Base-by-base conservation (phyloP, 2,888 invertebrate species). In the Ceramica pisi region DNA sequence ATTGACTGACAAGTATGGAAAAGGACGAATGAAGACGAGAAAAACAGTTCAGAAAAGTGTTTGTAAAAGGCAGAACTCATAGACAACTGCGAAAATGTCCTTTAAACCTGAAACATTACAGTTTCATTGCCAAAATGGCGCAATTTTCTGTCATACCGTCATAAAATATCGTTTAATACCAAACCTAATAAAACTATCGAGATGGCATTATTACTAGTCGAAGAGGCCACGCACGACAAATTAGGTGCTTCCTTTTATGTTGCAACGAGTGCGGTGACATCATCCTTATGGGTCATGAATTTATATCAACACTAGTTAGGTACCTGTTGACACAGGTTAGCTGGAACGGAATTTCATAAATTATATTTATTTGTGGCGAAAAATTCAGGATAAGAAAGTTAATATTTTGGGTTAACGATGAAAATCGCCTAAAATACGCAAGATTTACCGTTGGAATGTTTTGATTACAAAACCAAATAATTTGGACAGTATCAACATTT, bases 201-300 rank as follows among this genome's bases (percentile, higher is more conserved):
- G 68, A 71, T 75, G 60, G 51, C 68, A 72, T 78, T 71, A 83
- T 82, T 87, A 55, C 62, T 78, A 80, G 68, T 80, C 78, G 73
- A 87, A 85, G 78, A 78, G 78, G 71, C 87, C 86, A 86, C 88
- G 85, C 80, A 86, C 87, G 78, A 73, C 85, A 88, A 86, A 90
- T 89, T 86, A 88, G 85, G 80, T 60, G 75, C 84, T 86, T 91
- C 91, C 89, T 87, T 86, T 81, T 80, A 86, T 84, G 85, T 78
- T 81, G 64, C 72, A 67, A 51, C 31, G 65, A 53, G 50, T 68
- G 48, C 56, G 73, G 73, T 90, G 90, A 90, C 88, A 89, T 89
- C 90, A 91, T 85, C 19, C 61, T 16, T 67, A 76, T 69, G 60
- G 66, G 69, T 68, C 64, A 67, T 80, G 71, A 80, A 83, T 87